These are phyloP conservation scores for Anolis carolinensis DNA, from an alignment of 2,113 vertebrate genomes.

Conservation along the genomic window DNA sequence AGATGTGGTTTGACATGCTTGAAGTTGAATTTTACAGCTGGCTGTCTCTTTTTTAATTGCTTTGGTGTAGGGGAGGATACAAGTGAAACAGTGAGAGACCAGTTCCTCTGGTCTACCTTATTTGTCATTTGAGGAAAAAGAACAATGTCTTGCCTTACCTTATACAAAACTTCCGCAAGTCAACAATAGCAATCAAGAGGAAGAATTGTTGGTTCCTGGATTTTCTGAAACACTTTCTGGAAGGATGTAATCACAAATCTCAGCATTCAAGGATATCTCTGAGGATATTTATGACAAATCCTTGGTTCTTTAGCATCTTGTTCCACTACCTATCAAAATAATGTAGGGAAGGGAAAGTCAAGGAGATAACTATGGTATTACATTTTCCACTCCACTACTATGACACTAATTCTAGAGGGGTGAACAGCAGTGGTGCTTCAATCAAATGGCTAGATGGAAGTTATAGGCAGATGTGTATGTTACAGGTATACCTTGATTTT, in stretches of 20 bases:
- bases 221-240: not conserved
- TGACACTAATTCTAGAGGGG: not conserved
- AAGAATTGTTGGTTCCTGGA: not conserved
- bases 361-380: not conserved
- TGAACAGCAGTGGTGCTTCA: not conserved
- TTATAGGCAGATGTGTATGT: not conserved
- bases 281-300: not conserved
- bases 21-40: conserved; percentile 61
- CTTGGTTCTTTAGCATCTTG: not conserved
- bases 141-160: not conserved
- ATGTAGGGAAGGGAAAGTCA: not conserved
- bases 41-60: conserved; percentile 66
- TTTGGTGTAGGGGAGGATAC: conserved; percentile 32
- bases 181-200: not conserved
- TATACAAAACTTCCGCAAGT: conserved; percentile 13
- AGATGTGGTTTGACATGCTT: conserved; percentile 7
- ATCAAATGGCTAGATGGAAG: not conserved
- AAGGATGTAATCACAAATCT: not conserved
- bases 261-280: not conserved
- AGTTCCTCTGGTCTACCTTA: not conserved
- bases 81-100: not conserved
- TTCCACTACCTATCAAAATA: not conserved
- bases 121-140: not conserved
- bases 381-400: not conserved
- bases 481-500: not conserved